Evolutionary conservation across 2,797 vertebrate species (phyloP), one percentile per base, ranked within the genome.

Genomic region (Nasua narica): DNA sequence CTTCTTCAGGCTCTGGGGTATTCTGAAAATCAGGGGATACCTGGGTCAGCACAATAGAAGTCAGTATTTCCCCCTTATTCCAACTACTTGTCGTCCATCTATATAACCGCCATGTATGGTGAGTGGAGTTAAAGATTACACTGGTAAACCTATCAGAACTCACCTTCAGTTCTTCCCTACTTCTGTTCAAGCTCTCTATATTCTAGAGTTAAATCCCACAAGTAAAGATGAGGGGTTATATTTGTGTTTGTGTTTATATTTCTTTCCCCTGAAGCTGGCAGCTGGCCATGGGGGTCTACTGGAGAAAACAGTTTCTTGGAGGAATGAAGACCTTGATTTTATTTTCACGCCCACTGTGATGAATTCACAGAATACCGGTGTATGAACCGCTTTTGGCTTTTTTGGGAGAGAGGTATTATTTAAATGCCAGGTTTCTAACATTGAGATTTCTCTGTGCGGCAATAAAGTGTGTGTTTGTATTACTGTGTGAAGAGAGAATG

Each of bases 291-390:
- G 40, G 62, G 32, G 21, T 32, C 72, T 91, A 23, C 14, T 76
- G 58, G 74, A 94, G 48, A 89, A 87, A 91, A 40, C 25, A 48
- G 4, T 56, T 87, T 90, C 35, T 43, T 86, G 56, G 37, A 87
- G 65, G 69, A 13, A 77, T 1, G 19, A 96, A 90, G 79, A 86
- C 56, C 35, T 92, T 92, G 76, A 74, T 87, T 97, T 92, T 91
- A 72, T 94, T 90, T 96, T 32, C 48, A 94, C 69, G 40, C 67
- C 54, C 40, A 25, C 88, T 87, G 54, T 62, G 69, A 92, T 78
- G 62, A 78, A 76, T 95, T 82, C 69, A 67, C 18, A 76, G 81
- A 79, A 50, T 37, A 79, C 60, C 74, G 40, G 50, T 62, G 93
- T 87, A n/a, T 79, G 50, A 90, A 35, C 23, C 50, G 29, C 86